A percentile compares a stretch with the other conserved stretches of the same genome.
Evolutionary conservation across 2,797 vertebrate genomes (phyloP).

Genomic region (Holocentrus rufus): DNA sequence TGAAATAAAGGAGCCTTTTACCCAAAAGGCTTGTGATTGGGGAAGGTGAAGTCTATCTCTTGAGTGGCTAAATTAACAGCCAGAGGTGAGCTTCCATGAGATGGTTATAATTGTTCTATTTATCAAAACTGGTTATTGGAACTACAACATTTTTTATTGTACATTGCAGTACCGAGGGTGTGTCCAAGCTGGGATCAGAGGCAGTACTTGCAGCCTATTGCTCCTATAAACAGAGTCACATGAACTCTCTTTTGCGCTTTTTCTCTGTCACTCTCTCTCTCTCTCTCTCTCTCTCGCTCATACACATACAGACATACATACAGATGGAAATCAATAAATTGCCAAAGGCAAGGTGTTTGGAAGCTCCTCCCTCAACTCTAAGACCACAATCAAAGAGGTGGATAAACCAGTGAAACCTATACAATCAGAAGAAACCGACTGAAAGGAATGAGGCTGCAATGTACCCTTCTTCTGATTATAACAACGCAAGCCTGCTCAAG

Average conservation of each 20-base stretch:
- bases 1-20: not conserved
- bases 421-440: constrained; percentile 13
- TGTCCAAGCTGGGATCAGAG: constrained; percentile 38
- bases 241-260: constrained; percentile 11
- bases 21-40: not conserved
- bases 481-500: constrained; percentile 4
- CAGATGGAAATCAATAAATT: constrained; percentile 58
- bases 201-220: constrained; percentile 37
- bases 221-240: constrained; percentile 43
- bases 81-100: not conserved
- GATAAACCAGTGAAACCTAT: constrained; percentile 22
- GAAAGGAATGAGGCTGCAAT: not conserved
- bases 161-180: constrained; percentile 22
- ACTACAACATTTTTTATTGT: constrained; percentile 29
- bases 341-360: constrained; percentile 42
- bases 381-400: constrained; percentile 17
- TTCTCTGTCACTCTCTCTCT: too few species aligned
- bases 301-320: constrained; percentile 29
- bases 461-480: constrained; percentile 23
- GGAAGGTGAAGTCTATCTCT: not conserved
- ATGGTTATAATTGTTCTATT: not conserved
- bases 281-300: constrained; percentile 35
- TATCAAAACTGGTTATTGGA: not conserved
- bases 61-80: not conserved
- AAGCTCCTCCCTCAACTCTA: constrained; percentile 27